A percentile compares a stretch with the other conserved stretches of the same genome.
Evolutionary conservation across 2,888 invertebrate species (phyloP).

Genomic region (Petrophora chlorosata): DNA sequence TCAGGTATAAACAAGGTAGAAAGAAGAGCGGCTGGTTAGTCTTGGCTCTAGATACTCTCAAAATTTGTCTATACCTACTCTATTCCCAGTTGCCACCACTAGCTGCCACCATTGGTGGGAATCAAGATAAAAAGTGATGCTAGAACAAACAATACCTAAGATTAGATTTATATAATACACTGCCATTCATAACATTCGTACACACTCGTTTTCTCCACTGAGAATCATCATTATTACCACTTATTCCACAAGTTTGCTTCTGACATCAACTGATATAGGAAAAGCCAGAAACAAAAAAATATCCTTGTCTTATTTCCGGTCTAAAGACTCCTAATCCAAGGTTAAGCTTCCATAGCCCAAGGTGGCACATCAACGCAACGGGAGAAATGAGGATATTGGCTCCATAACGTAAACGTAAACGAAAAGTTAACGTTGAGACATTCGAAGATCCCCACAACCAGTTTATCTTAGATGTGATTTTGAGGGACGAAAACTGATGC

Average conservation of each 20-base stretch:
- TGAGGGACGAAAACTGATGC: not conserved
- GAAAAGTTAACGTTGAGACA: constrained; percentile 7
- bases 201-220: too few relatives aligned
- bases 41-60: too few relatives aligned
- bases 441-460: constrained; percentile 6
- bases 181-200: too few relatives aligned
- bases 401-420: constrained; percentile 14
- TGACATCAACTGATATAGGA: constrained; percentile 9
- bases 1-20: too few relatives aligned
- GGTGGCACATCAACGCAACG: constrained; percentile 17
- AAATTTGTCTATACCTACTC: too few relatives aligned
- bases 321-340: constrained; percentile 15
- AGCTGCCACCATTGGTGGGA: too few relatives aligned
- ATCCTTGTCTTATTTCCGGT: constrained; percentile 21
- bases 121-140: too few relatives aligned
- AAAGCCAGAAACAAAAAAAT: constrained; percentile 6
- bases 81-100: too few relatives aligned
- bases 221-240: too few relatives aligned
- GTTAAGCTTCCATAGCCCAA: constrained; percentile 14
- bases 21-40: too few relatives aligned
- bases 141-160: too few relatives aligned
- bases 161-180: too few relatives aligned
- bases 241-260: constrained; percentile 1
- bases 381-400: constrained; percentile 20
- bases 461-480: constrained; percentile 1